Evolutionary conservation across 1,140 invertebrate genomes (phyloP), one percentile per base, ranked within the genome.

Genomic region (Orussus abietinus): DNA sequence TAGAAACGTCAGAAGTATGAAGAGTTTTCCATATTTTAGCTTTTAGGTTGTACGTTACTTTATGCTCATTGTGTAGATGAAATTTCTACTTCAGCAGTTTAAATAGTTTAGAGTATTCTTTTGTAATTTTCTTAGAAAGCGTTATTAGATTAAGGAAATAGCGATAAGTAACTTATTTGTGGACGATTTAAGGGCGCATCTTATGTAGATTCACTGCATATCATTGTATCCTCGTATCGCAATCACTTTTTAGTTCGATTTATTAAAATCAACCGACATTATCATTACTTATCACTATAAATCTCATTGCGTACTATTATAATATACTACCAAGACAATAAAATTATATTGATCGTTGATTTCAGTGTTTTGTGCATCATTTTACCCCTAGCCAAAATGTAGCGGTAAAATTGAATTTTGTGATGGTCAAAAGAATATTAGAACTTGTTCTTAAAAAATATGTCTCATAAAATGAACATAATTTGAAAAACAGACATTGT

Each of bases 291-390:
- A 36, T 36, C 34, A 36, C 34, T 36, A 19, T 36, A 36, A 15
- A 36, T 36, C 21, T 15, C 18, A 36, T 5, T 36, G 13, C 18
- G 21, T 22, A 18, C 34, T 32, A 36, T 36, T 36, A 36, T 36
- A 36, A n/a, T n/a, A n/a, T n/a, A n/a, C 34, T 36, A 36, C 17
- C 34, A 17, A 36, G 34, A 36, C 34, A 36, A 36, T 36, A 36
- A 36, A 36, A 36, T 9, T 33, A 36, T 36, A 36, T 18, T 36
- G 34, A 36, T 19, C 12, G 34, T 36, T 36, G 13, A 19, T 6
- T n/a, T 15, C n/a, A n/a, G n/a, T n/a, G n/a, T n/a, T n/a, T n/a
- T n/a, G n/a, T n/a, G n/a, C n/a, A n/a, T n/a, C n/a, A n/a, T n/a
- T n/a, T n/a, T n/a, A n/a, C n/a, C n/a, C n/a, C n/a, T n/a, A n/a